Percentiles rank a stretch among this genome's conserved stretches.
Conservation (phyloP, 2,797 vertebrate species). For the Karalla daura region DNA sequence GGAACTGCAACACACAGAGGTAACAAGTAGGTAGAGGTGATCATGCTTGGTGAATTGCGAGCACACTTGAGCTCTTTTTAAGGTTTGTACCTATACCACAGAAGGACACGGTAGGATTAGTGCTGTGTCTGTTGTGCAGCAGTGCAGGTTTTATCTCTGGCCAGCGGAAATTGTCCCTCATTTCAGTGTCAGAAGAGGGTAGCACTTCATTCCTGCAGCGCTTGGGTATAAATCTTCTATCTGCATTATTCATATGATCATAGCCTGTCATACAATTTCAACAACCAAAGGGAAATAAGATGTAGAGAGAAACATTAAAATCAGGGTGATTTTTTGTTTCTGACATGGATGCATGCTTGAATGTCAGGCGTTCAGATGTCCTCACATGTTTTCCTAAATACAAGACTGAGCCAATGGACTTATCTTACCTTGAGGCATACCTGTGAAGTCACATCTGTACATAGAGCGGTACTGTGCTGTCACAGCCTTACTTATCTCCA, state of each 20-base stretch:
- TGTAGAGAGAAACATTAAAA: background rate
- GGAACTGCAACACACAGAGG: constrained; percentile 77
- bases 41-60: background rate
- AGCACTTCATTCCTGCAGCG: constrained; percentile 53
- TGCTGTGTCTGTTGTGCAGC: constrained; percentile 72
- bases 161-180: constrained; percentile 74
- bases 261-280: constrained; percentile 54
- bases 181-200: constrained; percentile 75
- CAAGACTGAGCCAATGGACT: constrained; percentile 3
- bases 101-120: constrained; percentile 50
- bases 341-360: background rate
- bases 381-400: background rate
- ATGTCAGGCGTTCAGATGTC: constrained; percentile 16
- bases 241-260: constrained; percentile 26
- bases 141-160: constrained; percentile 75
- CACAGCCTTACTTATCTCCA: constrained; percentile 72
- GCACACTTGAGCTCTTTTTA: too few species aligned
- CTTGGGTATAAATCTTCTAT: constrained; percentile 26
- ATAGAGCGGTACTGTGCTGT: constrained; percentile 82
- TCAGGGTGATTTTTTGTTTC: constrained; percentile 3
- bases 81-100: constrained; percentile 76
- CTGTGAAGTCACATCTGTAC: constrained; percentile 83
- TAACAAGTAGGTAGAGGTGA: background rate
- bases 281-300: constrained; percentile 9
- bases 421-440: constrained; percentile 76